phyloP scores from a whole-genome alignment of 2,113 vertebrate genomes.

The Microcebus murinus region DNA sequence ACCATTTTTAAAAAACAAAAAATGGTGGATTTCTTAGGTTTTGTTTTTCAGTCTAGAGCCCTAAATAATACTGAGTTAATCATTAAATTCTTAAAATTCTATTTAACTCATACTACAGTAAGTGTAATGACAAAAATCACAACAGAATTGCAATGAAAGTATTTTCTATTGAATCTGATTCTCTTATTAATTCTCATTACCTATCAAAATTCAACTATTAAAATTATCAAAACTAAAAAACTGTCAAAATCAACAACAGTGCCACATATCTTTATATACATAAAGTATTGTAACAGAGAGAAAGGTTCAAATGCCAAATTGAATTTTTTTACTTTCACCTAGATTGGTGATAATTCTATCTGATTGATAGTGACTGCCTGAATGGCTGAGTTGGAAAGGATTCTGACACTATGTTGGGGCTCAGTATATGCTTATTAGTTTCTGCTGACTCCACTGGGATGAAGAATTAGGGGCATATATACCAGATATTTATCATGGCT shows the following conservation, averaged over 20 bases:
- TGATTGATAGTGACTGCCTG: neutral
- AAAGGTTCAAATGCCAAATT: neutral
- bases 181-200: neutral
- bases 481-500: neutral
- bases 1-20: neutral
- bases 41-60: neutral
- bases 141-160: neutral
- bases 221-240: neutral
- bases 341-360: neutral
- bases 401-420: neutral
- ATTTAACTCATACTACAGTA: neutral
- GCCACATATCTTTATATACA: neutral
- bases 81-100: neutral
- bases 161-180: neutral
- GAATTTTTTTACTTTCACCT: neutral
- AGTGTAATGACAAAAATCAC: neutral
- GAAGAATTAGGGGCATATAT: neutral
- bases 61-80: neutral
- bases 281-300: neutral
- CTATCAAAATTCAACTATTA: neutral
- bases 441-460: neutral
- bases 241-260: neutral
- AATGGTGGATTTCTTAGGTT: neutral
- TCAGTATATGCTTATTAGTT: neutral
- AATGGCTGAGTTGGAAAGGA: neutral